A percentile compares a stretch with the other conserved stretches of the same genome.
Evolutionary conservation across 2,888 invertebrate genomes (phyloP).

Genomic region (Trichopoda pennipes): DNA sequence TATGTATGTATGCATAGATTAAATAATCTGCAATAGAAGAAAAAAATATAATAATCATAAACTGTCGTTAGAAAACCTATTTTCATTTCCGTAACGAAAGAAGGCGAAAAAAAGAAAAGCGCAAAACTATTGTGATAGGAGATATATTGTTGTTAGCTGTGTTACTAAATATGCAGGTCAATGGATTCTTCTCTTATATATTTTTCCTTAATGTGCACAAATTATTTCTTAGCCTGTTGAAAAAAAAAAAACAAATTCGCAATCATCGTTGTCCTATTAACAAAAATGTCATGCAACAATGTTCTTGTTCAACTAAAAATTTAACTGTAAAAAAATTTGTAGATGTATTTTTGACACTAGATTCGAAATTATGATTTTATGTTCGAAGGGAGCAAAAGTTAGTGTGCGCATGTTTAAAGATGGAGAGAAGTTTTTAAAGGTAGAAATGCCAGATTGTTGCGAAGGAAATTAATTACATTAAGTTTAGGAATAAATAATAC

Average conservation of each 20-base stretch:
- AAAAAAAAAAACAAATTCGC: neutral
- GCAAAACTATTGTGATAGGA: constrained; percentile 33
- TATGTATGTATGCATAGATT: too few species aligned
- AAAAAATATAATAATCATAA: too few species aligned
- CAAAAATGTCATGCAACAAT: constrained; percentile 47
- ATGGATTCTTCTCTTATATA: constrained; percentile 48
- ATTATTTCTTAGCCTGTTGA: constrained; percentile 17
- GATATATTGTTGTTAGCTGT: constrained; percentile 11
- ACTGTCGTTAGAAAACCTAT: constrained; percentile 15
- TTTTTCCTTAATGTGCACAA: constrained; percentile 11
- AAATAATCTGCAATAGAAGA: too few species aligned
- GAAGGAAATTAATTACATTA: neutral
- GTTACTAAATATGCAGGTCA: constrained; percentile 62
- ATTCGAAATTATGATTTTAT: constrained; percentile 27
- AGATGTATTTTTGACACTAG: constrained; percentile 26
- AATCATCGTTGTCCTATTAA: neutral
- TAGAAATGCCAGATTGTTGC: constrained; percentile 25
- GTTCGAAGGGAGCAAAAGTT: constrained; percentile 21
- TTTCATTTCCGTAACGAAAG: neutral
- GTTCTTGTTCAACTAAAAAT: constrained; percentile 46
- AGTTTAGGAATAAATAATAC: neutral
- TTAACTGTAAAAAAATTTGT: constrained; percentile 22
- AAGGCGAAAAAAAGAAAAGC: constrained; percentile 5
- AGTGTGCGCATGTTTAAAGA: constrained; percentile 39
- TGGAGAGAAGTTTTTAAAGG: neutral